Evolutionary conservation across 2,888 invertebrate genomes (phyloP), one percentile per base, ranked within the genome.

Genomic region (Drosophila picticornis): DNA sequence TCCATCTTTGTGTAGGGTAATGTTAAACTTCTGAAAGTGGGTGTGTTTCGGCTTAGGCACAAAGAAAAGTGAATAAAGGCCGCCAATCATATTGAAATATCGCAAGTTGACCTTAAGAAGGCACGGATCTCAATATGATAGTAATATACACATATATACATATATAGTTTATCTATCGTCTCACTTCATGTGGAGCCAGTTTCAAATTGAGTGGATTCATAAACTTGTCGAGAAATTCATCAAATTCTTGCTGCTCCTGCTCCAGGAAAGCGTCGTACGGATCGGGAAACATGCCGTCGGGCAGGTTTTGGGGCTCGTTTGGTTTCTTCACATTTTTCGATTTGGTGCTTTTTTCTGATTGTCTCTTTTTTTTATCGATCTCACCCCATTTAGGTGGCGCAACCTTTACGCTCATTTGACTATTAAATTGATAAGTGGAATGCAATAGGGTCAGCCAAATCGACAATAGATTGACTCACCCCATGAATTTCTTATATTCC

Each of bases 61-160:
- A 67, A 87, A 86, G 31, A 84, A 53, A 4, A 92, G 19, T 13
- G 92, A 86, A 66, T 90, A 91, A 1, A 93, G 72, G 1, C 93
- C 93, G 4, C 93, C 93, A 52, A 92, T 60, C 13, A 93, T 90
- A 0, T 78, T 74, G 31, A 75, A 91, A 7, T 81, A 72, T 13
- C 91, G 86, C 13, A 93, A 64, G 68, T 93, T 93, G 0, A 93
- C 82, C 93, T 93, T 27, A n/a, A 48, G 7, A 9, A 22, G 1
- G 13, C 10, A 32, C 31, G 2, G 7, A 32, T 4, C n/a, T 16
- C 10, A 22, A 36, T 9, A 19, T 25, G 11, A 16, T 22, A 10
- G 16, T 16, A 27, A 13, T 22, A n/a, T 32, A 4, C 2, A 2
- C 0, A 9, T 46, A 2, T 4, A 16, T 16, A 7, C 6, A 11